Base-by-base conservation (phyloP, 2,113 vertebrate species). In the Camelus bactrianus region DNA sequence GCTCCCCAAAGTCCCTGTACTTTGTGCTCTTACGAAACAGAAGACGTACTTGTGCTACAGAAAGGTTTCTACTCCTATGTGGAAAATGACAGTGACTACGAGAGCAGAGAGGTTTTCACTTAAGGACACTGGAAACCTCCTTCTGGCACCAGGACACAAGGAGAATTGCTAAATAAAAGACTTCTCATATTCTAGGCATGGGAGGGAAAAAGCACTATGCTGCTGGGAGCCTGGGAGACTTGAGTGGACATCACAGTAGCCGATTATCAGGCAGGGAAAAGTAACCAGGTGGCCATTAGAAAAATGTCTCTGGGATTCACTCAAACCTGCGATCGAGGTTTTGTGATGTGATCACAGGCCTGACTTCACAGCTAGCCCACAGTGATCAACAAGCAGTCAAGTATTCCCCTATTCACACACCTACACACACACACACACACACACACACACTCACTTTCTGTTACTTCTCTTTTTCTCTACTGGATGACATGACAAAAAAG, bases 21-120 rank as follows among this genome's bases (percentile, higher is more conserved):
- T 69, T 80, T 96, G 94, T 97, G 97, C 97, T 96, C 93, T 72
- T 35, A 69, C 2, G 65, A 80, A 77, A 88, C 64, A 46, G 80
- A 91, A 91, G 93, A 75, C 4, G 3, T 9, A 11, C 50, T 10
- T 96, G 93, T 93, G 85, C 97, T 83, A 72, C 16, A 72, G 86
- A 85, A 89, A 30, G n/a, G 50, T 32, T 89, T 91, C 96, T 54
- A 50, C 58, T 88, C 62, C 46, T 38, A 8, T 3, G 5, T 16
- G 91, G 65, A 79, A 86, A 46, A 60, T 4, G 64, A 73, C 11
- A 3, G 30, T 42, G 13, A 58, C 81, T 17, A 46, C 0, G 5
- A 62, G 30, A 62, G 48, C 5, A 58, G 14, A 81, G 83, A 85
- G 16, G 75, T 82, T 67, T 26, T 93, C 42, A 42, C 35, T 48